A percentile compares a stretch with the other conserved stretches of the same genome.
These are phyloP conservation scores for Potamilus streckersoni DNA, from an alignment of 1,140 invertebrate genomes.

Conservation along the genomic window DNA sequence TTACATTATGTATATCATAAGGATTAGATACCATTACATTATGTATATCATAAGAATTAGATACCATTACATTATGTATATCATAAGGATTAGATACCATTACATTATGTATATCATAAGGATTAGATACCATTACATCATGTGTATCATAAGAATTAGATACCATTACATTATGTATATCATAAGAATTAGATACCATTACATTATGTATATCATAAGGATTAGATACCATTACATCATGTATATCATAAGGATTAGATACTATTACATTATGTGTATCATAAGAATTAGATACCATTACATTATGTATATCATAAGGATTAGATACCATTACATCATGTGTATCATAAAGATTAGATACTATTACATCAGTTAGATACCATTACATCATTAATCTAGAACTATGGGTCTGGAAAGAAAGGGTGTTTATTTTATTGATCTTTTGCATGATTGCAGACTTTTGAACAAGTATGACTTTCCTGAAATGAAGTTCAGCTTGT, in stretches of 20 bases:
- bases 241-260: background rate
- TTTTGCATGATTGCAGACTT: constrained; percentile 68
- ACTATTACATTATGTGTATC: background rate
- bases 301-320: background rate
- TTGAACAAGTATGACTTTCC: constrained; percentile 91
- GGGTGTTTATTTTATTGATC: background rate
- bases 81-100: too few species aligned
- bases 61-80: background rate
- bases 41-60: background rate
- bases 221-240: background rate
- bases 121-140: background rate
- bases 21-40: too few species aligned
- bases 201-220: background rate
- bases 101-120: background rate
- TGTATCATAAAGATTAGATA: too few species aligned
- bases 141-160: background rate
- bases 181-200: too few species aligned
- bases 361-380: too few species aligned
- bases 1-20: background rate
- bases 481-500: constrained; percentile 89
- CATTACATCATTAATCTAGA: too few species aligned
- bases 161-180: background rate
- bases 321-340: too few species aligned
- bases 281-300: background rate
- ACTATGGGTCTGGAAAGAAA: too few species aligned